Percentiles rank a stretch among this genome's conserved stretches.
Conservation (phyloP, 64 coral and sea anemone species). For the Astreopora myriophthalma region DNA sequence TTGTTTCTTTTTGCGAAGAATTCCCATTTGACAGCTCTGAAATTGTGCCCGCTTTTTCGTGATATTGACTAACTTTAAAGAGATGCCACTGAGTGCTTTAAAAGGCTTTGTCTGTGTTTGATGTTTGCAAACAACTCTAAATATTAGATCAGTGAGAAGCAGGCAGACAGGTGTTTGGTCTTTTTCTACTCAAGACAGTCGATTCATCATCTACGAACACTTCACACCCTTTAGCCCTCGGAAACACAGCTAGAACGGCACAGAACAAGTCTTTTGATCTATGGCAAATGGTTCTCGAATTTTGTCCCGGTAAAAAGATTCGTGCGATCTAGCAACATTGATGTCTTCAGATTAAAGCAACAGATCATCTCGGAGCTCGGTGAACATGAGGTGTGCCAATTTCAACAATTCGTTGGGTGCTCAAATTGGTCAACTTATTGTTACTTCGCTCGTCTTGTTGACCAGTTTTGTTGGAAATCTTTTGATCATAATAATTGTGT, state of each 20-base stretch:
- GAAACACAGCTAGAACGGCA: too few species aligned
- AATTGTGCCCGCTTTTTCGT: too few species aligned
- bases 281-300: too few species aligned
- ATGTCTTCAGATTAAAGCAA: background rate
- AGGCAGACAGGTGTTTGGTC: background rate
- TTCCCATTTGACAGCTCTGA: too few species aligned
- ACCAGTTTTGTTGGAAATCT: conserved; percentile 22
- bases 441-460: background rate
- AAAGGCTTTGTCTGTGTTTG: background rate
- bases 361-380: background rate
- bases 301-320: background rate
- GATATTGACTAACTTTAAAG: background rate
- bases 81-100: background rate
- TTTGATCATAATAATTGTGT: conserved; percentile 8
- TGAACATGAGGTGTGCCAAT: background rate
- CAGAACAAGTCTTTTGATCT: too few species aligned
- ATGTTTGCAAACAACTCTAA: background rate
- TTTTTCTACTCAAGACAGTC: too few species aligned
- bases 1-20: too few species aligned
- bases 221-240: too few species aligned
- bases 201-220: too few species aligned
- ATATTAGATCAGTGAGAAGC: too few species aligned
- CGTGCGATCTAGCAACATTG: background rate
- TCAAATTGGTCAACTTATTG: background rate
- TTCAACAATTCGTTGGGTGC: background rate